These are phyloP conservation scores for Sula dactylatra DNA, from an alignment of 2,113 vertebrate genomes.

Conservation along the genomic window DNA sequence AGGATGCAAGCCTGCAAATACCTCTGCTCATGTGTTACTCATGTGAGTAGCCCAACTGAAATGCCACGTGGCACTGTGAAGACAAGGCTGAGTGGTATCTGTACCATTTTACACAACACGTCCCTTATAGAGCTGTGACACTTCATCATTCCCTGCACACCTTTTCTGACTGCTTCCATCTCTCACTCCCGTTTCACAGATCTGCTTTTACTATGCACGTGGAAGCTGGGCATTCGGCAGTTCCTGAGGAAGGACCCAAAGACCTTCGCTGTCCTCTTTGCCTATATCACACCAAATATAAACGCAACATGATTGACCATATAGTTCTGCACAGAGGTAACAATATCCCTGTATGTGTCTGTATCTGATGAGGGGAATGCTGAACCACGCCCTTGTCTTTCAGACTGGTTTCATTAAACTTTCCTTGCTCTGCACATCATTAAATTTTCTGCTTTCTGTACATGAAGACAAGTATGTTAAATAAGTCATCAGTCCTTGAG, in stretches of 20 bases:
- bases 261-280: conserved; percentile 97
- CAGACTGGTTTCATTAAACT: background rate
- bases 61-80: background rate
- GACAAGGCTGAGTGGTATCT: conserved; percentile 38
- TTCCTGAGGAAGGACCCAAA: conserved; percentile 86
- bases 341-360: background rate
- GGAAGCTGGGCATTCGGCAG: conserved; percentile 88
- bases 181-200: conserved; percentile 69
- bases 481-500: background rate
- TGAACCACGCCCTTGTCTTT: background rate
- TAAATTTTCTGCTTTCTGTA: background rate
- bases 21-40: background rate
- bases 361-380: background rate
- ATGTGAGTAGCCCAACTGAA: background rate
- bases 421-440: background rate
- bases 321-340: conserved; percentile 97
- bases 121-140: background rate
- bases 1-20: background rate
- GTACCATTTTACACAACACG: background rate
- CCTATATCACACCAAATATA: conserved; percentile 98
- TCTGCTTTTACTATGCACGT: conserved; percentile 95
- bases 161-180: conserved; percentile 21
- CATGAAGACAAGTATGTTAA: background rate
- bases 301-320: conserved; percentile 98
- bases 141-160: background rate